These are phyloP conservation scores for Nansenia antarctica DNA, from an alignment of 2,113 vertebrate species.

Conservation along the genomic window DNA sequence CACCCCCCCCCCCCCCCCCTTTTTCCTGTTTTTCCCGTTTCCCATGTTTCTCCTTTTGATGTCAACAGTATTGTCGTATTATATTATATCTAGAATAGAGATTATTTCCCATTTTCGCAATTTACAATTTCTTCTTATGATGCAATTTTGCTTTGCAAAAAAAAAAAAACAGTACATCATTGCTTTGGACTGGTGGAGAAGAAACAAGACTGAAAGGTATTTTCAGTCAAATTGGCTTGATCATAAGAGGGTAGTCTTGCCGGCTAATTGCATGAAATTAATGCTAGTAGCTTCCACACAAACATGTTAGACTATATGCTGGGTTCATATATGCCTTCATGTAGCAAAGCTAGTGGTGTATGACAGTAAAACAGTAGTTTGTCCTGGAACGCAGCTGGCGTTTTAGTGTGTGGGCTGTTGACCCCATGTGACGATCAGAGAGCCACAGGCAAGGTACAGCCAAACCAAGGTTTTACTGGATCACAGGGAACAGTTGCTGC, in stretches of 20 bases:
- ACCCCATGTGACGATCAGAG: neutral
- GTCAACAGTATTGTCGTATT: neutral
- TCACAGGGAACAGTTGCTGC: neutral
- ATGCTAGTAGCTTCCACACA: neutral
- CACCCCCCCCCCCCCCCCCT: neutral
- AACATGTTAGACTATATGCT: neutral
- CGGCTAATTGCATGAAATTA: neutral
- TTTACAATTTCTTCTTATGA: neutral
- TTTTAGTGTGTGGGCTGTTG: neutral
- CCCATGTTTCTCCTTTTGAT: slow-evolving; percentile 22
- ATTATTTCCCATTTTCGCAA: neutral
- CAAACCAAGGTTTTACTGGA: neutral
- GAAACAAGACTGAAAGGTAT: too few species aligned
- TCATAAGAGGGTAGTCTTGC: neutral
- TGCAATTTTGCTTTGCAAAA: neutral
- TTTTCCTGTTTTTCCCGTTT: slow-evolving; percentile 1
- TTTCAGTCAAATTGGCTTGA: neutral
- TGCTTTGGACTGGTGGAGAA: too few species aligned
- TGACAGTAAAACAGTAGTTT: neutral
- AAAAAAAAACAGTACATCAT: too few species aligned
- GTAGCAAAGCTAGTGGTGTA: neutral
- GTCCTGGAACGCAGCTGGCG: neutral
- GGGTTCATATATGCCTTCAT: neutral
- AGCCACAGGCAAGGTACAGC: neutral
- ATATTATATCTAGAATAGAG: too few species aligned